A percentile compares a stretch with the other conserved stretches of the same genome.
phyloP scores from a whole-genome alignment of 2,888 invertebrate genomes.

The Leptinotarsa haldemani region DNA sequence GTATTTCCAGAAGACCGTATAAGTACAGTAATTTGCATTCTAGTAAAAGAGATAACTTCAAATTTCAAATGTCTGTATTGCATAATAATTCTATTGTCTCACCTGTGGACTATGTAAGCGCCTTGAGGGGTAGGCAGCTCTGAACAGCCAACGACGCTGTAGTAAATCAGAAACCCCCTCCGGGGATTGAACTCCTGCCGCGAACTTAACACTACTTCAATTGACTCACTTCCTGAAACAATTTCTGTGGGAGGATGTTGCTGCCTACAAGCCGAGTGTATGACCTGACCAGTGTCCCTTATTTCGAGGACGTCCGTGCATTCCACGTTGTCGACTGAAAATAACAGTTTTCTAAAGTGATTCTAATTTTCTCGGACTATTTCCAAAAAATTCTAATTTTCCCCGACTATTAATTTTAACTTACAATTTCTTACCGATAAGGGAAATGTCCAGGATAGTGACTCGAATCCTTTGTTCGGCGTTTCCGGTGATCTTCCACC shows the following conservation, averaged over 20 bases:
- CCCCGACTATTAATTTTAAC: not conserved
- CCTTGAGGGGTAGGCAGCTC: slow-evolving; percentile 74
- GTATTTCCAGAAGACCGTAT: no score
- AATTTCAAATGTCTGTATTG: no score
- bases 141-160: slow-evolving; percentile 75
- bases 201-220: slow-evolving; percentile 61
- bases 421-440: slow-evolving; percentile 70
- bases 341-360: not conserved
- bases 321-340: slow-evolving; percentile 42
- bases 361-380: not conserved
- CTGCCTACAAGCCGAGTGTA: slow-evolving; percentile 70
- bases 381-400: not conserved
- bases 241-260: slow-evolving; percentile 68
- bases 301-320: slow-evolving; percentile 70
- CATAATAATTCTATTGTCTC: slow-evolving; percentile 59
- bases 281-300: slow-evolving; percentile 66
- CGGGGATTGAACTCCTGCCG: slow-evolving; percentile 65
- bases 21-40: no score
- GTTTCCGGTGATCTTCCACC: slow-evolving; percentile 74
- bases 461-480: slow-evolving; percentile 74
- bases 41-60: no score
- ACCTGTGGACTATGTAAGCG: slow-evolving; percentile 76
- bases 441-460: slow-evolving; percentile 77
- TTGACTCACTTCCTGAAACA: slow-evolving; percentile 66
- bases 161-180: slow-evolving; percentile 75